Evolutionary conservation across 1,140 invertebrate species (phyloP).

Genomic region (Capitella teleta): DNA sequence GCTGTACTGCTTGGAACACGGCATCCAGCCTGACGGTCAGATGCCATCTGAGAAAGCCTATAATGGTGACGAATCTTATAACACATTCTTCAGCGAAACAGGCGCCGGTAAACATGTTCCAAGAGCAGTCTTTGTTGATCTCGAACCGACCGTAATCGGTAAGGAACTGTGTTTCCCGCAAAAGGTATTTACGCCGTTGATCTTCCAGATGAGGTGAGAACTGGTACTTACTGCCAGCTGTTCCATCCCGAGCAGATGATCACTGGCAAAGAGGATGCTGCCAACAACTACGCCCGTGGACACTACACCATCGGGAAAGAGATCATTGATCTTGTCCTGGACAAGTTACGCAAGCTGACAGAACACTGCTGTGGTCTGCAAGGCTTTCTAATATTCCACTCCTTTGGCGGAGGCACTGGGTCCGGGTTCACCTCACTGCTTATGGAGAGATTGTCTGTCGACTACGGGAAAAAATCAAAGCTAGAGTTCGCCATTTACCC

Average conservation of each 20-base stretch:
- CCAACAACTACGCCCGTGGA: constrained; percentile 2
- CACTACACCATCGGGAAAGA: constrained; percentile 54
- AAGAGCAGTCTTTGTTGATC: constrained; percentile 68
- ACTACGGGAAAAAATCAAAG: not conserved
- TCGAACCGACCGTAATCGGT: constrained; percentile 80
- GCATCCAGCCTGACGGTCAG: too few relatives aligned
- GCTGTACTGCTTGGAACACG: too few relatives aligned
- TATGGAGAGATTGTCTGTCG: constrained; percentile 73
- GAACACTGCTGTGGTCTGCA: constrained; percentile 45
- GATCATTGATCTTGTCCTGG: constrained; percentile 67
- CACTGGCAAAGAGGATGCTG: constrained; percentile 1
- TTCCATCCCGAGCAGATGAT: constrained; percentile 1
- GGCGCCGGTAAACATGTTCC: constrained; percentile 72
- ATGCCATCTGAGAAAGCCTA: too few relatives aligned
- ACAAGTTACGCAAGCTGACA: constrained; percentile 35
- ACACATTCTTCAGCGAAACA: constrained; percentile 51
- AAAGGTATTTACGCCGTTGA: too few relatives aligned
- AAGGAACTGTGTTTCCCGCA: too few relatives aligned
- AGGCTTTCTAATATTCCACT: constrained; percentile 81
- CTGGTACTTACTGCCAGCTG: constrained; percentile 30
- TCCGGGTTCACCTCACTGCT: constrained; percentile 74
- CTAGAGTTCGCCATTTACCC: constrained; percentile 2
- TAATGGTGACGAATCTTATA: constrained; percentile 36
- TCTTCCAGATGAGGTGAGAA: constrained; percentile 43
- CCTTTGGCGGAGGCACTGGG: constrained; percentile 81